These are phyloP conservation scores for Chironomus striatipennis DNA, from an alignment of 1,140 invertebrate species.

Conservation along the genomic window DNA sequence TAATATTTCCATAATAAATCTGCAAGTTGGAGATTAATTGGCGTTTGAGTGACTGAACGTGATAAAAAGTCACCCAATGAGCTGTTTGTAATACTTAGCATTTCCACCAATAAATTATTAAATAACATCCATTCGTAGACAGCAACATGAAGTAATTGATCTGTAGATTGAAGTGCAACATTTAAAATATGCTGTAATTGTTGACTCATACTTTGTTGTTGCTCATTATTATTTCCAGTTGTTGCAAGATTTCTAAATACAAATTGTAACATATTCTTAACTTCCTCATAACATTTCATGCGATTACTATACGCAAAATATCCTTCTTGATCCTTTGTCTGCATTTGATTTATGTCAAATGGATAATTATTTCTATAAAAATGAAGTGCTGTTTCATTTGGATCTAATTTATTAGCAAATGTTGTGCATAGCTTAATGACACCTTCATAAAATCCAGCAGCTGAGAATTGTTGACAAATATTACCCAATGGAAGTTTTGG, in stretches of 20 bases:
- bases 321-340: slow-evolving; percentile 59
- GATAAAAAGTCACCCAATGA: slow-evolving; percentile 75
- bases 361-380: slow-evolving; percentile 83
- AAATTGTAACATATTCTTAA: slow-evolving; percentile 70
- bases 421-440: slow-evolving; percentile 80
- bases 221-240: slow-evolving; percentile 31
- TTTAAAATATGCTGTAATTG: slow-evolving; percentile 38
- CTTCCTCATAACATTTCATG: slow-evolving; percentile 81
- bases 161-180: slow-evolving; percentile 49
- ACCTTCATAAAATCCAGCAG: slow-evolving; percentile 73
- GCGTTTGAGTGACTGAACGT: slow-evolving; percentile 45
- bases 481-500: slow-evolving; percentile 37
- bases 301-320: slow-evolving; percentile 54
- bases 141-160: slow-evolving; percentile 82
- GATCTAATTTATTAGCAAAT: slow-evolving; percentile 78
- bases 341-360: slow-evolving; percentile 38
- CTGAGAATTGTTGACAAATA: slow-evolving; percentile 51
- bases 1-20: slow-evolving; percentile 96
- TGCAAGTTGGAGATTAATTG: slow-evolving; percentile 54
- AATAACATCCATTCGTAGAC: slow-evolving; percentile 91
- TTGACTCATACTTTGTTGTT: slow-evolving; percentile 18
- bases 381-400: slow-evolving; percentile 77
- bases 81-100: slow-evolving; percentile 68
- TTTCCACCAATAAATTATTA: slow-evolving; percentile 54
- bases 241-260: slow-evolving; percentile 48